These are phyloP conservation scores for Pterophyllum scalare DNA, from an alignment of 2,113 vertebrate species.

Conservation along the genomic window DNA sequence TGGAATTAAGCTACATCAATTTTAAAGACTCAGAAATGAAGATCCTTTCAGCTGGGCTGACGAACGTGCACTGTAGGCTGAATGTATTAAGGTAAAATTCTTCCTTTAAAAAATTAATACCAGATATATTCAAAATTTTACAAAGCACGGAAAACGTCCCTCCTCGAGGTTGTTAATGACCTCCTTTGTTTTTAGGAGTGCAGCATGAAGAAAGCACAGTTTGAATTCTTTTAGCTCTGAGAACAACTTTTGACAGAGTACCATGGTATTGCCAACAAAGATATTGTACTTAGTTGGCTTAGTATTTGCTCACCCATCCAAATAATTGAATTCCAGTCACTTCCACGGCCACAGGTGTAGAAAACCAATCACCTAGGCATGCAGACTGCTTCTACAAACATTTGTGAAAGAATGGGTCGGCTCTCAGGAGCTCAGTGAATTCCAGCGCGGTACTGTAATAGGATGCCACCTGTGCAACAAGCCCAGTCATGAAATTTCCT, in stretches of 20 bases:
- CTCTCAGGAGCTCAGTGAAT: too few species aligned
- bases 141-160: too few species aligned
- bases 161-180: background rate
- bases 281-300: background rate
- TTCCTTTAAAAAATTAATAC: background rate
- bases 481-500: too few species aligned
- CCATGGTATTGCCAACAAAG: background rate
- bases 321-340: too few species aligned
- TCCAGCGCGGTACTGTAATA: too few species aligned
- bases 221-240: background rate
- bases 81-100: conserved; percentile 25
- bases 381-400: too few species aligned
- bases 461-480: too few species aligned
- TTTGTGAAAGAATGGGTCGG: too few species aligned
- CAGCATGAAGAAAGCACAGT: background rate
- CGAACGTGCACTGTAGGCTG: conserved; percentile 23
- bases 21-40: conserved; percentile 38
- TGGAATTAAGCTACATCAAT: conserved; percentile 23
- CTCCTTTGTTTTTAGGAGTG: background rate
- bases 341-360: too few species aligned
- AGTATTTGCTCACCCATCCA: too few species aligned
- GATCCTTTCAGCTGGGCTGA: conserved; percentile 28
- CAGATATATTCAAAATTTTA: background rate
- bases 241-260: background rate
- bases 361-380: too few species aligned